A percentile compares a stretch with the other conserved stretches of the same genome.
These are phyloP conservation scores for Colossoma macropomum DNA, from an alignment of 2,113 vertebrate genomes.

Conservation along the genomic window DNA sequence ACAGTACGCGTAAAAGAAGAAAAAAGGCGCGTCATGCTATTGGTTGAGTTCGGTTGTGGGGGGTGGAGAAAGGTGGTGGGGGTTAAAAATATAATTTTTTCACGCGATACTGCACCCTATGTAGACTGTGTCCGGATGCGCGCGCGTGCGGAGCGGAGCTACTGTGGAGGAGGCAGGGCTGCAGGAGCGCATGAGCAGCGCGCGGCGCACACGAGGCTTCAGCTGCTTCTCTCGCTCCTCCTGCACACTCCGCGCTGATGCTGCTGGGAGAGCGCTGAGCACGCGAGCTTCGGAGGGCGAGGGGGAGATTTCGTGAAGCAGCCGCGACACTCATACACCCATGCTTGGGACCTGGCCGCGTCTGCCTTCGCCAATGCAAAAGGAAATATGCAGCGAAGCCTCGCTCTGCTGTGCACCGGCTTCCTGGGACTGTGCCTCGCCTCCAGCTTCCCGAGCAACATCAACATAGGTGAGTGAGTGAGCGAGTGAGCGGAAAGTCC, in stretches of 20 bases:
- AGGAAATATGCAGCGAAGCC: conserved; percentile 98
- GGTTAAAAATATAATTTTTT: background rate
- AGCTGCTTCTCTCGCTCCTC: conserved; percentile 9
- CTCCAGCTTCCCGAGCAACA: conserved; percentile 99
- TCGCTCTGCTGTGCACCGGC: conserved; percentile 97
- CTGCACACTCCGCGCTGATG: conserved; percentile 22
- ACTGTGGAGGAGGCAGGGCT: conserved; percentile 48
- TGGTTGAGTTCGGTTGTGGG: background rate
- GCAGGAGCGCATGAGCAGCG: conserved; percentile 33
- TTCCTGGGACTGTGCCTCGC: conserved; percentile 97
- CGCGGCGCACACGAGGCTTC: background rate
- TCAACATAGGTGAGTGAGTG: conserved; percentile 93
- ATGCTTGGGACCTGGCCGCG: conserved; percentile 91
- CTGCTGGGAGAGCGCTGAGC: conserved; percentile 34
- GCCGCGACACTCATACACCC: conserved; percentile 78
- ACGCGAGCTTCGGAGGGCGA: background rate
- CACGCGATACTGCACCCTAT: background rate
- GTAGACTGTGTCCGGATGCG: background rate
- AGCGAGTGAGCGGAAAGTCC: background rate
- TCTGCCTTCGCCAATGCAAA: conserved; percentile 97
- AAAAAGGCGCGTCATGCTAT: background rate
- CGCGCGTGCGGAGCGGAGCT: background rate
- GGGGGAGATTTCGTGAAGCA: conserved; percentile 61
- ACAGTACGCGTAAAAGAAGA: background rate
- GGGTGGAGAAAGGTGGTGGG: background rate